phyloP scores from a whole-genome alignment of 2,888 invertebrate genomes.

The Strigamia transsilvanica region DNA sequence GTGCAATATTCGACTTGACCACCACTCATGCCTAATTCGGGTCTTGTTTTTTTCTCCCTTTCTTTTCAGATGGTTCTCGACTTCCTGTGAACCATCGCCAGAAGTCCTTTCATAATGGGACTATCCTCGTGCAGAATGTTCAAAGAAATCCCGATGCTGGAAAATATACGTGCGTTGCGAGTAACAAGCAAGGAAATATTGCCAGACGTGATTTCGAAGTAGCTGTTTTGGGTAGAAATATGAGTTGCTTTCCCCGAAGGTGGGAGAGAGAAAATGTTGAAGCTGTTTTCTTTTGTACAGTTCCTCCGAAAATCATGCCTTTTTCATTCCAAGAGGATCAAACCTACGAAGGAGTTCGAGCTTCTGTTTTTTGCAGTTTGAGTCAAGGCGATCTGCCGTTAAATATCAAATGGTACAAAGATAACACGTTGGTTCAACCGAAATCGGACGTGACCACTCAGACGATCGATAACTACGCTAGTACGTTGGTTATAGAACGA shows the following conservation, averaged over 20 bases:
- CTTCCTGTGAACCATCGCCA: slow-evolving; percentile 55
- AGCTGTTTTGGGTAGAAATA: slow-evolving; percentile 3
- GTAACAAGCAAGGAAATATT: slow-evolving; percentile 50
- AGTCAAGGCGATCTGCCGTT: slow-evolving; percentile 56
- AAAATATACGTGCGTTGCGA: slow-evolving; percentile 55
- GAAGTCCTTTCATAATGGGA: slow-evolving; percentile 54
- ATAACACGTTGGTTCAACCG: slow-evolving; percentile 52
- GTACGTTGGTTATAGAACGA: slow-evolving; percentile 56
- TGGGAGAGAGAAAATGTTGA: too few species aligned
- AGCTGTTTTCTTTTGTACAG: slow-evolving; percentile 40
- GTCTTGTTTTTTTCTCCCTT: not conserved
- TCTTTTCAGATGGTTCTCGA: slow-evolving; percentile 44
- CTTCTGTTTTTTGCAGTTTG: slow-evolving; percentile 56
- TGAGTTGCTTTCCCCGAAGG: not conserved
- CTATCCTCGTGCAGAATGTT: slow-evolving; percentile 53
- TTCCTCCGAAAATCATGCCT: slow-evolving; percentile 57
- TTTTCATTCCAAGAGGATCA: slow-evolving; percentile 57
- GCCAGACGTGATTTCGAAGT: slow-evolving; percentile 52
- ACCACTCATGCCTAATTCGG: not conserved
- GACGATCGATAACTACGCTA: slow-evolving; percentile 55
- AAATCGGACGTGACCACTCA: slow-evolving; percentile 55
- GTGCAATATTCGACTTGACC: not conserved
- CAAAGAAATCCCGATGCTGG: slow-evolving; percentile 53
- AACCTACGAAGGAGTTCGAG: slow-evolving; percentile 56
- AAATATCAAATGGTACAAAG: slow-evolving; percentile 56